phyloP scores from a whole-genome alignment of 1,140 invertebrate genomes.

The Anastatus disparis region DNA sequence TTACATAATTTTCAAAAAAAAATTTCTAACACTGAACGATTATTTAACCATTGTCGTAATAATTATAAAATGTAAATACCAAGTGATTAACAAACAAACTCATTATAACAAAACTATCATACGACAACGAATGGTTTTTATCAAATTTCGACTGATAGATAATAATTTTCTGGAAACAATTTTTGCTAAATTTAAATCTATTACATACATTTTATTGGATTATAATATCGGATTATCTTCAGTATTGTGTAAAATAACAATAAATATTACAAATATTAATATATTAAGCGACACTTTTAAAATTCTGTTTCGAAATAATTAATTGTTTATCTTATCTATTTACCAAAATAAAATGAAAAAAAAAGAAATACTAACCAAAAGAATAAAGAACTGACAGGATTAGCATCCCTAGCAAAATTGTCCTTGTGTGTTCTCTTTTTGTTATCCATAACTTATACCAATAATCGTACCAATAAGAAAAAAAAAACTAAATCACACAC shows the following conservation, averaged over 20 bases:
- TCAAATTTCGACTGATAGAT: no score
- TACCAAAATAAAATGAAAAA: not conserved
- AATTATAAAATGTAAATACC: no score
- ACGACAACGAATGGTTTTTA: no score
- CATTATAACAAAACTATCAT: no score
- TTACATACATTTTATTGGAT: not conserved
- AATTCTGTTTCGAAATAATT: not conserved
- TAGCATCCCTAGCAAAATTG: not conserved
- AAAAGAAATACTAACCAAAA: constrained; percentile 5
- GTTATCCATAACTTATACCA: constrained; percentile 11
- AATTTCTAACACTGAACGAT: no score
- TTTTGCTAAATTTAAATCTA: no score
- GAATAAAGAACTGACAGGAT: not conserved
- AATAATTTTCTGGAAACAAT: no score
- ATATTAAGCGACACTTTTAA: not conserved
- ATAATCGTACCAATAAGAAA: no score
- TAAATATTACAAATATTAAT: not conserved
- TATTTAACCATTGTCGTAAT: no score
- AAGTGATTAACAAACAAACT: no score
- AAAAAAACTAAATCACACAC: no score
- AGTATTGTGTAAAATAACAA: constrained; percentile 42
- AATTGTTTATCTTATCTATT: not conserved
- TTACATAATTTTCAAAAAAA: no score
- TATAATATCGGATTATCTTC: not conserved
- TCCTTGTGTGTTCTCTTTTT: not conserved